Percentiles rank a stretch among this genome's conserved stretches.
These are phyloP conservation scores for Blastobasis adustella DNA, from an alignment of 2,888 invertebrate species.

Conservation along the genomic window DNA sequence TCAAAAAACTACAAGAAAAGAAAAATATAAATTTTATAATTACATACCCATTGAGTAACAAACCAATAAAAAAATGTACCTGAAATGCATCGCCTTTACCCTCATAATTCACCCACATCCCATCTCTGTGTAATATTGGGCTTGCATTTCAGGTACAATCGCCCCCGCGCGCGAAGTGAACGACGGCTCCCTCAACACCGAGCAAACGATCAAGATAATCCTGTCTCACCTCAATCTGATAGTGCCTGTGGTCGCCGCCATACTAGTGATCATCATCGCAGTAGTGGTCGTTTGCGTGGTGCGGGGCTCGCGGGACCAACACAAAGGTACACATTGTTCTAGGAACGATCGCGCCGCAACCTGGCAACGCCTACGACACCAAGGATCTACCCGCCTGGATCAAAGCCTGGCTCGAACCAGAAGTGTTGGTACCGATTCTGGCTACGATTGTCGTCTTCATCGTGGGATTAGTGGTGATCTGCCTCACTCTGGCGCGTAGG, in stretches of 20 bases:
- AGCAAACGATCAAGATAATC: constrained; percentile 90
- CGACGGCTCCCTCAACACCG: constrained; percentile 80
- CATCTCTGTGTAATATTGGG: constrained; percentile 15
- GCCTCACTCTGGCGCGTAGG: constrained; percentile 89
- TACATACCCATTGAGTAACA: constrained; percentile 22
- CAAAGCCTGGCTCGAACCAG: constrained; percentile 90
- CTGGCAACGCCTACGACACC: constrained; percentile 72
- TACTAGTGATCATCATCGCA: constrained; percentile 94
- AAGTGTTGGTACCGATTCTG: constrained; percentile 92
- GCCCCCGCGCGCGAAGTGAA: constrained; percentile 87
- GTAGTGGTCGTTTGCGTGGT: constrained; percentile 95
- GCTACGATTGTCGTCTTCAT: constrained; percentile 93
- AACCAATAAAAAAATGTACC: constrained; percentile 32
- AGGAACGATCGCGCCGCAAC: constrained; percentile 90
- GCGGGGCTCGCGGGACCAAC: constrained; percentile 86
- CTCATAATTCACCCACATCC: constrained; percentile 4
- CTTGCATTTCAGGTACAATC: constrained; percentile 93
- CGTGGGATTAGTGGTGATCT: constrained; percentile 92
- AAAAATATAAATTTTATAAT: neutral
- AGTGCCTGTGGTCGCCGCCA: constrained; percentile 93
- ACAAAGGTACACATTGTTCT: constrained; percentile 81
- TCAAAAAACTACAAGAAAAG: neutral
- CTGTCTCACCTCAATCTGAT: constrained; percentile 94
- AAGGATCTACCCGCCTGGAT: constrained; percentile 82
- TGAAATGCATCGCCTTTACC: constrained; percentile 65